phyloP scores from a whole-genome alignment of 1,140 invertebrate genomes.

The Drosophila eugracilis region DNA sequence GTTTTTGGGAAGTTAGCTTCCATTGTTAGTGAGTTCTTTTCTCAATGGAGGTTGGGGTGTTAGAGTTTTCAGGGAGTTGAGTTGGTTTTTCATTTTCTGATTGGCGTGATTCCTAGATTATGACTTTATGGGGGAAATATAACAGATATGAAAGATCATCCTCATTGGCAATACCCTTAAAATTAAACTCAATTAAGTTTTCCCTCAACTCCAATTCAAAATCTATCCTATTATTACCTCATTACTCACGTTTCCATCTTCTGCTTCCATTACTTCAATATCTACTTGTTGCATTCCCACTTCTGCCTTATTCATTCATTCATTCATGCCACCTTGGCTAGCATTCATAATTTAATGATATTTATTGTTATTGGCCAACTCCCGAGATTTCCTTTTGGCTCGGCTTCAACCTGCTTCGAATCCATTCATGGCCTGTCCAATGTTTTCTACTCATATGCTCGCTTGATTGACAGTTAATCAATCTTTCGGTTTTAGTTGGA shows the following conservation, averaged over 20 bases:
- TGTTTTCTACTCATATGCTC: conserved; percentile 25
- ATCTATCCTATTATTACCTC: background rate
- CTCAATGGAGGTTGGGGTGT: background rate
- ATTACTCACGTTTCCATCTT: conserved; percentile 11
- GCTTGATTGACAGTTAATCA: conserved; percentile 80
- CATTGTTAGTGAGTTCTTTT: background rate
- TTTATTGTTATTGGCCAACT: conserved; percentile 50
- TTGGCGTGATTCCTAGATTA: no score
- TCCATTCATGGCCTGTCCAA: conserved; percentile 62
- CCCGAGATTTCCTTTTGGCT: background rate
- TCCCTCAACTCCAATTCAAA: no score
- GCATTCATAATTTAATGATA: conserved; percentile 70
- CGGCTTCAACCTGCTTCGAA: conserved; percentile 69
- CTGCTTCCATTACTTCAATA: conserved; percentile 2
- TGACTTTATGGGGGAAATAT: no score
- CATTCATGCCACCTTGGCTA: conserved; percentile 31
- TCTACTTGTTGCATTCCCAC: conserved; percentile 37
- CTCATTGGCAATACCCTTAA: no score
- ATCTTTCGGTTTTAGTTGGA: conserved; percentile 65
- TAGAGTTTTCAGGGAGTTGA: background rate
- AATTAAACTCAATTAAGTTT: background rate
- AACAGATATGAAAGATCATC: background rate
- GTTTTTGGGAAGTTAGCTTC: background rate
- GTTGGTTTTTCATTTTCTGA: background rate
- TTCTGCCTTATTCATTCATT: conserved; percentile 51